Base-by-base conservation (phyloP, 2,113 vertebrate species). In the Indicator indicator region DNA sequence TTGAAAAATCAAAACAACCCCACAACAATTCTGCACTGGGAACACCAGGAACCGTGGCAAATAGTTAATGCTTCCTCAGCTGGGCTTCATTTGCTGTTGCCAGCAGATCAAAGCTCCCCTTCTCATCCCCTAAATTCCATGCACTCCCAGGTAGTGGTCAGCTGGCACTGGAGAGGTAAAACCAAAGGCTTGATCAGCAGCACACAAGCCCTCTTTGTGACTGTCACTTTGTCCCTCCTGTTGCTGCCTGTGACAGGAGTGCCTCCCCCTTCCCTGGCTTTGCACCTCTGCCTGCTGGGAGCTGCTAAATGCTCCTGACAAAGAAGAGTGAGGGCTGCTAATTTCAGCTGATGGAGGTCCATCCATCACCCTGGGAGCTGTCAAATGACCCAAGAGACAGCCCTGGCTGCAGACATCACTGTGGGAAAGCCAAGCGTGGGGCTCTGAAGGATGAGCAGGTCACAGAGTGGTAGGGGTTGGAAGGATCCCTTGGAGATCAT, bases 1-100 rank as follows among this genome's bases (percentile, higher is more conserved):
- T 93, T 97, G 87, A 89, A 96, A 96, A 97, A 95, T 84, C 56
- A 72, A 94, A 94, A 69, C 78, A 89, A 95, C 82, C 88, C 88
- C 5, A 9, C 93, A 73, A 52, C 86, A 33, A 67, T 72, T 83
- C 88, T 74, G 89, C 92, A 63, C 79, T 27, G 96, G 96, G 92
- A 83, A 54, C 19, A 28, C 32, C 83, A 85, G 18, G 76, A 76
- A 83, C 64, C 59, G 16, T 10, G 13, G 13, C 12, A 70, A 59
- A 14, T 5, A n/a, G 32, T 65, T 79, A 83, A 85, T 19, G 2
- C 64, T 56, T 74, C 73, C 67, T 67, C 24, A 28, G n/a, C 21
- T 0, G 9, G 56, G 83, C 48, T 40, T 80, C 38, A 93, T 59
- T 60, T 33, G 63, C 33, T 40, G 9, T 4, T 89, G 83, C 48